Percentiles rank a stretch among this genome's conserved stretches.
phyloP scores from a whole-genome alignment of 2,113 vertebrate species.

The Notarius quadriscutis region DNA sequence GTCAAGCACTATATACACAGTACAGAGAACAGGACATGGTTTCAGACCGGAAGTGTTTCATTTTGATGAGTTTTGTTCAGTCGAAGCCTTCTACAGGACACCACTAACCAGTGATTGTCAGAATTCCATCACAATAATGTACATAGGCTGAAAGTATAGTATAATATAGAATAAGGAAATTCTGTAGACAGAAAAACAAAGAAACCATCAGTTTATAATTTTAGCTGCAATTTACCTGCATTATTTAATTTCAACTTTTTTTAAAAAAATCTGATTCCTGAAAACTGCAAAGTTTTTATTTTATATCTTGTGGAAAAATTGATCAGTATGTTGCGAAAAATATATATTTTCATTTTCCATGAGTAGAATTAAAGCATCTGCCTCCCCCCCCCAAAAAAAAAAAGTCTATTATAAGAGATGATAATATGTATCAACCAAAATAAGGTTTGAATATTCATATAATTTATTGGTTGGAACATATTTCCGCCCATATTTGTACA shows the following conservation, averaged over 20 bases:
- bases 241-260: slow-evolving; percentile 23
- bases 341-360: background rate
- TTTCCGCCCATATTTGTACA: background rate
- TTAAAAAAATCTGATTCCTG: background rate
- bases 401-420: slow-evolving; percentile 17
- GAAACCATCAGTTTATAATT: slow-evolving; percentile 45
- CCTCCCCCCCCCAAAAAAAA: no score
- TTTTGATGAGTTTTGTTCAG: slow-evolving; percentile 33
- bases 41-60: background rate
- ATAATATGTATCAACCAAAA: slow-evolving; percentile 6
- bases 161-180: slow-evolving; percentile 78
- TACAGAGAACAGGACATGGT: background rate
- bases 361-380: background rate
- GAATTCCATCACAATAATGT: slow-evolving; percentile 67
- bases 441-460: background rate
- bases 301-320: background rate
- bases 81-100: slow-evolving; percentile 54
- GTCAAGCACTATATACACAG: background rate
- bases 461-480: background rate
- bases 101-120: slow-evolving; percentile 42
- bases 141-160: slow-evolving; percentile 75
- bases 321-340: background rate
- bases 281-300: background rate
- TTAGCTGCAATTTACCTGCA: slow-evolving; percentile 57
- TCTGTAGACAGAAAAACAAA: slow-evolving; percentile 60